These are phyloP conservation scores for Pyrgilauda ruficollis DNA, from an alignment of 2,113 vertebrate genomes.

Conservation along the genomic window DNA sequence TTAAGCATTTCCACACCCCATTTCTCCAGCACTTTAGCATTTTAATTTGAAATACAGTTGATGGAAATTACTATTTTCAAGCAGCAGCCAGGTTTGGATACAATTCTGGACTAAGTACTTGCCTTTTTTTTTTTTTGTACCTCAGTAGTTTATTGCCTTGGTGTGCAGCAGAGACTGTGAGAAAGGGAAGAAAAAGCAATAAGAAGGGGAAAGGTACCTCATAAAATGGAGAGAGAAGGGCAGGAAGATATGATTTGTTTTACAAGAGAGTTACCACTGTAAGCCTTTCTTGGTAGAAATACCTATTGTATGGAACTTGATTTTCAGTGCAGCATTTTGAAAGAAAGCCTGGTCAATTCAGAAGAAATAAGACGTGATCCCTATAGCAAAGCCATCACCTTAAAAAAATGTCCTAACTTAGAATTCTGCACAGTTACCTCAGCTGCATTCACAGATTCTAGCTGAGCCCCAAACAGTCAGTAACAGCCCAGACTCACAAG, in stretches of 20 bases:
- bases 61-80: neutral
- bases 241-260: conserved; percentile 28
- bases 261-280: neutral
- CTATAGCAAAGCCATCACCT: neutral
- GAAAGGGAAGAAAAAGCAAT: neutral
- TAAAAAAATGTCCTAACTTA: neutral
- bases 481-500: neutral
- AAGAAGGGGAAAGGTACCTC: neutral
- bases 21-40: conserved; percentile 31
- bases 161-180: conserved; percentile 11
- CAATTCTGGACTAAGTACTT: neutral
- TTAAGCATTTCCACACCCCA: conserved; percentile 44
- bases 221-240: conserved; percentile 9
- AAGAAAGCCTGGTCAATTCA: neutral
- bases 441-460: neutral
- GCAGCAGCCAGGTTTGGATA: neutral
- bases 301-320: neutral
- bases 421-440: neutral
- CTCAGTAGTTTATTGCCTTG: neutral
- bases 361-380: neutral
- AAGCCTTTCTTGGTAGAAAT: neutral
- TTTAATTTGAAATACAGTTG: conserved; percentile 27
- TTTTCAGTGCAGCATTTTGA: neutral
- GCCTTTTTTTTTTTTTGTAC: neutral
- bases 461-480: neutral